Evolutionary conservation across 2,797 vertebrate genomes (phyloP).

Genomic region (Aldrovandia affinis): DNA sequence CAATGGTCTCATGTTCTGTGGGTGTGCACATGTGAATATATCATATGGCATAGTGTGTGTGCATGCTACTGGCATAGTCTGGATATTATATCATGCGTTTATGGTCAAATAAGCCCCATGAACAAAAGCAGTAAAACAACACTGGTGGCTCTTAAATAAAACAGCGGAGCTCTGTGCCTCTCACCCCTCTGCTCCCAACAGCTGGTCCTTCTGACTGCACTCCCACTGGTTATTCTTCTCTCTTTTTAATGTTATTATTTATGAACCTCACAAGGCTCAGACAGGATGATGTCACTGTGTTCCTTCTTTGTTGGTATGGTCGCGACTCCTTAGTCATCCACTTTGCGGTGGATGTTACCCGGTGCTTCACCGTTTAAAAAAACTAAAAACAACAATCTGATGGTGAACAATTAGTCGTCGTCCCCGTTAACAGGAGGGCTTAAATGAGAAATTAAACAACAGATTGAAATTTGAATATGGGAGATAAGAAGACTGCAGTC

Average conservation of each 20-base stretch:
- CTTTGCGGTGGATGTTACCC: neutral
- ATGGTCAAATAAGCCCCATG: neutral
- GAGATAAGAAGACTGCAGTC: conserved; percentile 16
- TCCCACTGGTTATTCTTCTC: too few species aligned
- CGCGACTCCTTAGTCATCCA: neutral
- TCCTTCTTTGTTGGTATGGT: neutral
- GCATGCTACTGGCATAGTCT: neutral
- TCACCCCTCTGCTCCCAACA: too few species aligned
- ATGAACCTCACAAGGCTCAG: neutral
- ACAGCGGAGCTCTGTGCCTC: too few species aligned
- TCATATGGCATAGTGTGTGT: neutral
- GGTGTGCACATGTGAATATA: neutral
- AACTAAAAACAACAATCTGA: neutral
- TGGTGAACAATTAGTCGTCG: neutral
- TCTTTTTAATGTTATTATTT: too few species aligned
- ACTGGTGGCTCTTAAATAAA: too few species aligned
- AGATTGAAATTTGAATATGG: conserved; percentile 19
- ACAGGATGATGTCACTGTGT: neutral
- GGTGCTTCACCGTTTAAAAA: neutral
- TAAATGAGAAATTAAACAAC: conserved; percentile 13
- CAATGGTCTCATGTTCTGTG: neutral
- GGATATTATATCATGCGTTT: neutral
- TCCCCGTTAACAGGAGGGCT: neutral
- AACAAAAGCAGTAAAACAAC: neutral
- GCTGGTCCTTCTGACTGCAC: too few species aligned